Percentiles rank a stretch among this genome's conserved stretches.
These are phyloP conservation scores for Nebria brevicollis DNA, from an alignment of 2,888 invertebrate genomes.

Conservation along the genomic window DNA sequence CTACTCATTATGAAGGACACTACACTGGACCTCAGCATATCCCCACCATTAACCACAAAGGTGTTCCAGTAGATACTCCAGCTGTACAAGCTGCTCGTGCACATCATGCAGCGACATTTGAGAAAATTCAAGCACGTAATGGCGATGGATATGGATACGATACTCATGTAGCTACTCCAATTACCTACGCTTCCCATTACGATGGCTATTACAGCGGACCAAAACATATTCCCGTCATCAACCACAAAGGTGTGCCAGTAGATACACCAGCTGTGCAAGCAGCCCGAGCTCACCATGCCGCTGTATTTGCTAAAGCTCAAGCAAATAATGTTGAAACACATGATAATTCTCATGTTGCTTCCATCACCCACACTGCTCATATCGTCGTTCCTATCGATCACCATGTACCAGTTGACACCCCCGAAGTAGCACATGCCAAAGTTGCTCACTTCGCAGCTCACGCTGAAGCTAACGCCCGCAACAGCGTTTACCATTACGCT, in stretches of 20 bases:
- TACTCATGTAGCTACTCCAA: slow-evolving; percentile 50
- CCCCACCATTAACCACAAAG: slow-evolving; percentile 49
- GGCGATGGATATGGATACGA: slow-evolving; percentile 31
- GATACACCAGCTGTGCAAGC: slow-evolving; percentile 65
- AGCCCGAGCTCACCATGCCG: slow-evolving; percentile 65
- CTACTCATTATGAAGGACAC: slow-evolving; percentile 49
- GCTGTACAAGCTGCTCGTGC: slow-evolving; percentile 66
- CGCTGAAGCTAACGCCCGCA: slow-evolving; percentile 55
- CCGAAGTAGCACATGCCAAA: slow-evolving; percentile 66
- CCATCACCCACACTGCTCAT: slow-evolving; percentile 49
- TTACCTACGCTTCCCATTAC: slow-evolving; percentile 43
- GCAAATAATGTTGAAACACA: slow-evolving; percentile 37
- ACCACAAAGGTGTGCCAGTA: slow-evolving; percentile 58
- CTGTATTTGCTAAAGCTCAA: slow-evolving; percentile 61
- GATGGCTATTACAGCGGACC: slow-evolving; percentile 50
- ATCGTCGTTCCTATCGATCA: slow-evolving; percentile 47
- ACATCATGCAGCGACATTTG: slow-evolving; percentile 65
- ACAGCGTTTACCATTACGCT: slow-evolving; percentile 46
- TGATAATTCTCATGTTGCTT: slow-evolving; percentile 48
- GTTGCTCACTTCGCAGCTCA: slow-evolving; percentile 64
- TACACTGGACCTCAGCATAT: slow-evolving; percentile 51
- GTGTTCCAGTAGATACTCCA: slow-evolving; percentile 64
- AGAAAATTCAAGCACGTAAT: slow-evolving; percentile 51
- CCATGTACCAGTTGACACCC: slow-evolving; percentile 60
- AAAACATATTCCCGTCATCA: slow-evolving; percentile 50